Evolutionary conservation across 2,797 vertebrate species (phyloP).

Genomic region (Propithecus perrieri): DNA sequence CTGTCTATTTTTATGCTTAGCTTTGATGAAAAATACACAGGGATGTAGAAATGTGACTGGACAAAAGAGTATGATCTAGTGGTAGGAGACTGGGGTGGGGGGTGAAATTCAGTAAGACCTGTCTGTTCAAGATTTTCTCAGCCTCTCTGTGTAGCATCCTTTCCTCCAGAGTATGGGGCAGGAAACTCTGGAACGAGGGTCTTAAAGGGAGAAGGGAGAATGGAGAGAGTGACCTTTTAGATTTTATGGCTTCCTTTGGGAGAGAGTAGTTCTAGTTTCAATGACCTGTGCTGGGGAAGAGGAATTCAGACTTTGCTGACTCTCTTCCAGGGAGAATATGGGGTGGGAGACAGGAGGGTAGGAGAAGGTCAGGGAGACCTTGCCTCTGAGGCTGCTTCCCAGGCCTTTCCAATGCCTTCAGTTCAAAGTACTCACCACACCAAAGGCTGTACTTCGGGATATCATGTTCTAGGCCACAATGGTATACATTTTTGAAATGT

Average conservation of each 20-base stretch:
- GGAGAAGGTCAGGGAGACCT: background rate
- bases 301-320: background rate
- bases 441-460: background rate
- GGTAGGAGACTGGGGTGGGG: background rate
- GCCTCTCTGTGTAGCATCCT: background rate
- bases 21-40: background rate
- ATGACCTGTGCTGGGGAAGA: background rate
- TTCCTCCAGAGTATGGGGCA: background rate
- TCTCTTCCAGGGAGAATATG: background rate
- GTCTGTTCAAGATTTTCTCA: background rate
- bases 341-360: background rate
- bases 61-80: background rate
- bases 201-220: background rate
- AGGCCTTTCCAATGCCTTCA: background rate
- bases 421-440: background rate
- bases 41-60: background rate
- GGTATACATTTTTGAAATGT: background rate
- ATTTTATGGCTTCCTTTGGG: background rate
- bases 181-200: background rate
- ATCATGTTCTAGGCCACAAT: background rate
- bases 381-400: background rate
- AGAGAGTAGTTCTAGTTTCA: background rate
- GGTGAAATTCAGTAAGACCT: fast-evolving
- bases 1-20: background rate
- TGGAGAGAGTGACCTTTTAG: background rate